Conservation (phyloP, 30 jellyfish, hydroid and myxozoan genomes). For the Turritopsis dohrnii region DNA sequence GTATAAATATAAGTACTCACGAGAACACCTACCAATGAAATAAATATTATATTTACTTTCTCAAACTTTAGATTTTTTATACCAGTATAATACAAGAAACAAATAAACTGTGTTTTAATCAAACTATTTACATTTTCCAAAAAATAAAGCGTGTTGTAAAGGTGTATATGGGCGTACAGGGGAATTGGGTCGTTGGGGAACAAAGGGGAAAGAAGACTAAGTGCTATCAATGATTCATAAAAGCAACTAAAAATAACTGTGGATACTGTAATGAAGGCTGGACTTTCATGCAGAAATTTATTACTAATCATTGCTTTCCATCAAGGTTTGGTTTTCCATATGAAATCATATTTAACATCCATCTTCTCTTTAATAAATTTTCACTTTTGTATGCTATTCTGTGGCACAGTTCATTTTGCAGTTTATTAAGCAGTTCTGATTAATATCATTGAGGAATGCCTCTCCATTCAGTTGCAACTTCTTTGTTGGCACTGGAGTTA, state of each 20-base stretch:
- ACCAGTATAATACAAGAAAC: not conserved
- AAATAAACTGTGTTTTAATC: not conserved
- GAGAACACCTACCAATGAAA: not conserved
- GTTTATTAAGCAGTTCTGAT: constrained; percentile 23
- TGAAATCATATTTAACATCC: not conserved
- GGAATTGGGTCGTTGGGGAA: not conserved
- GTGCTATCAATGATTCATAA: not conserved
- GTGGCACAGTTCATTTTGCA: constrained; percentile 34
- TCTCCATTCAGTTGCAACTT: not conserved
- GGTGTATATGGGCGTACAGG: not conserved
- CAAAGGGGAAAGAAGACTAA: not conserved
- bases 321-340: not conserved
- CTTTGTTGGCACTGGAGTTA: constrained; percentile 6
- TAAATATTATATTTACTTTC: not conserved
- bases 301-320: not conserved
- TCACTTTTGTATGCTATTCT: not conserved
- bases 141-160: too few relatives aligned
- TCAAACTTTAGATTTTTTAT: not conserved
- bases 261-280: not conserved
- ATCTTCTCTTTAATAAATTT: not conserved
- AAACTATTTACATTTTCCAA: not conserved
- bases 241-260: not conserved
- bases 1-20: not conserved
- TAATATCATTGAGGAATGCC: constrained; percentile 10
- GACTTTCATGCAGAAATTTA: not conserved